These are phyloP conservation scores for Phocides pigmalion DNA, from an alignment of 1,140 invertebrate species.

Conservation along the genomic window DNA sequence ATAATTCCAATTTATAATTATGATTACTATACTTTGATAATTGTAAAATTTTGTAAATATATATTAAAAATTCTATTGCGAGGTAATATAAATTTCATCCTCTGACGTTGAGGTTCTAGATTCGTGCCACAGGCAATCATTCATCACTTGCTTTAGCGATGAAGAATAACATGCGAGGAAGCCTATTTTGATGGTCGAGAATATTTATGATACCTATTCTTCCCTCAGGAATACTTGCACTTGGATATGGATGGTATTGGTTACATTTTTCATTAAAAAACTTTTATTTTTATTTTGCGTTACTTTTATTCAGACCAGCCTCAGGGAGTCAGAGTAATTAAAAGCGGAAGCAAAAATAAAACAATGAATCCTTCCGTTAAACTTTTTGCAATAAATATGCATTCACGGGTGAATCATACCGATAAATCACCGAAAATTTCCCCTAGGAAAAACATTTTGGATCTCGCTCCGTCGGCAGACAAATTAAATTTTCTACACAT, in stretches of 20 bases:
- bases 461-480: slow-evolving; percentile 48
- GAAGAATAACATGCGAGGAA: too few relatives aligned
- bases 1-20: too few relatives aligned
- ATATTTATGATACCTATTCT: too few relatives aligned
- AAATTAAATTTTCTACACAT: slow-evolving; percentile 73
- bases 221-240: not conserved
- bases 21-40: too few relatives aligned
- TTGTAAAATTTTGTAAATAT: too few relatives aligned
- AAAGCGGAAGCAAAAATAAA: slow-evolving; percentile 24
- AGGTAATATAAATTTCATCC: too few relatives aligned
- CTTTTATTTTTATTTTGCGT: not conserved
- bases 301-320: not conserved
- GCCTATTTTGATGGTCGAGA: too few relatives aligned
- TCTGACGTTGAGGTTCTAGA: too few relatives aligned
- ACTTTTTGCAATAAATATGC: slow-evolving; percentile 31
- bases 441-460: slow-evolving; percentile 53
- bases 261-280: not conserved
- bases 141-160: too few relatives aligned
- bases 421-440: slow-evolving; percentile 36
- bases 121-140: too few relatives aligned
- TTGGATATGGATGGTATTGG: not conserved
- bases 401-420: slow-evolving; percentile 26
- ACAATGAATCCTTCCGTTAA: slow-evolving; percentile 26
- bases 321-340: slow-evolving; percentile 10
- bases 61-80: too few relatives aligned